Evolutionary conservation across 2,113 vertebrate genomes (phyloP), one percentile per base, ranked within the genome.

Genomic region (Equus quagga): DNA sequence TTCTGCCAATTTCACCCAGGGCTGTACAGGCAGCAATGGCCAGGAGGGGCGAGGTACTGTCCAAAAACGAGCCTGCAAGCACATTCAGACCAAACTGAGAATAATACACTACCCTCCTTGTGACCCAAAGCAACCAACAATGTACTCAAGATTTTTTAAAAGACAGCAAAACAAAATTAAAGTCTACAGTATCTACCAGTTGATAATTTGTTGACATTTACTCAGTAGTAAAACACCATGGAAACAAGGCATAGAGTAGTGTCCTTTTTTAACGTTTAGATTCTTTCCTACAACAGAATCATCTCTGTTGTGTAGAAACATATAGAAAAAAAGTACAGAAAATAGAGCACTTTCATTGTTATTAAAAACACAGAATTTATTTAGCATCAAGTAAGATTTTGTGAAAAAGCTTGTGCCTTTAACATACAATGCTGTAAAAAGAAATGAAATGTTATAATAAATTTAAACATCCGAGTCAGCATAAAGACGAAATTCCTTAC

Each of bases 1-100:
- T 99, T 21, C 99, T 99, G 49, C 99, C 99, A 28, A 99, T 99
- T 98, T 99, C 99, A 44, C 99, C 99, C 76, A 99, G 98, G 88
- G 99, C 99, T 0, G 99, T 99, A 93, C 99, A 99, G 28, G 99
- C 99, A 96, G 99, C 99, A 64, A 99, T 98, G 36, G 99, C 97
- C 21, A 99, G 98, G 69, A 99, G 97, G 0, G 99, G 98, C 93
- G 99, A 99, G 1, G 98, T 98, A 97, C 99, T 99, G 89, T 99
- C 99, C 99, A 99, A 98, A 98, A 99, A 99, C 5, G 99, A 99
- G 95, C 99, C 99, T 99, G 97, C 19, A 96, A 88, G 75, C 58
- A 97, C 14, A 97, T 76, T 75, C 44, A 89, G 3, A 82, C 93
- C 96, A 96, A 96, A 26, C 0, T 96, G 36, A 94, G 56, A 94